phyloP scores from a whole-genome alignment of 2,888 invertebrate species.

The Mimachlamys varia region DNA sequence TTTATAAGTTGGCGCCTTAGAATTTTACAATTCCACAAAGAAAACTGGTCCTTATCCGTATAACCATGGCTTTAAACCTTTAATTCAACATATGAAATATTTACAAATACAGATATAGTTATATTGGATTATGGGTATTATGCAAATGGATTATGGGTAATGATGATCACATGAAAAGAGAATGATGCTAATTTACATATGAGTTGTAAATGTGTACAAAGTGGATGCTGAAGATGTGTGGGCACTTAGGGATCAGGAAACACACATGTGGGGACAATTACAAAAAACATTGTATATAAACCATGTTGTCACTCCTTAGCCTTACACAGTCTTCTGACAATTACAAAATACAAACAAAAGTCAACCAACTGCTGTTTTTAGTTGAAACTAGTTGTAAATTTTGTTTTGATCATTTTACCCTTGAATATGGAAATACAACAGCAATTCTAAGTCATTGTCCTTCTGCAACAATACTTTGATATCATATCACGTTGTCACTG shows the following conservation, averaged over 20 bases:
- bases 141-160: neutral
- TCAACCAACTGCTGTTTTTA: neutral
- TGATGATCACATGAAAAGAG: neutral
- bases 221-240: neutral
- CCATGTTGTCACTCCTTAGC: neutral
- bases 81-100: neutral
- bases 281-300: neutral
- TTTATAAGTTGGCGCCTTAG: neutral
- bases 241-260: slow-evolving; percentile 24
- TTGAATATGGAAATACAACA: no score
- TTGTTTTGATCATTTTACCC: no score
- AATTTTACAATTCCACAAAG: neutral
- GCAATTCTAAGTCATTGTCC: no score
- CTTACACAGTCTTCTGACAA: neutral
- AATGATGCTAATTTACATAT: neutral
- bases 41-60: neutral
- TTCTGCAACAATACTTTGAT: no score
- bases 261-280: slow-evolving; percentile 29
- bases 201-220: neutral
- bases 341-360: neutral
- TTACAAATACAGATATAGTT: neutral
- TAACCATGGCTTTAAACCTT: neutral
- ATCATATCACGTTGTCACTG: no score
- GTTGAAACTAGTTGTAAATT: no score
- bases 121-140: slow-evolving; percentile 16